Percentiles rank a stretch among this genome's conserved stretches.
These are phyloP conservation scores for Pedetes capensis DNA, from an alignment of 2,113 vertebrate species.

Conservation along the genomic window DNA sequence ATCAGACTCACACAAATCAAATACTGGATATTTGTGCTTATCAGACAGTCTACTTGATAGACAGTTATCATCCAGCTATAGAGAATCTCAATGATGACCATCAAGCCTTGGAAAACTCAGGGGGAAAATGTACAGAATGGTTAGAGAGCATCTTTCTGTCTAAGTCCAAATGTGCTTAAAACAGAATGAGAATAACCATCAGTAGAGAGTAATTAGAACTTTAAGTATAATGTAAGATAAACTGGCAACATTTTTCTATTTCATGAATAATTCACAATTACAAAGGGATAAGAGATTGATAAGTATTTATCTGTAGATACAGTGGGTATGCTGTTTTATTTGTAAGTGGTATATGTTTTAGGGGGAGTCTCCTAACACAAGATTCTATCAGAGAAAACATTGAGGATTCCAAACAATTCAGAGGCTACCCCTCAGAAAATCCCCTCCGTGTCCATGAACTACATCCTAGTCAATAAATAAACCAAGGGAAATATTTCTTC, in stretches of 20 bases:
- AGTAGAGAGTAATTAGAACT: background rate
- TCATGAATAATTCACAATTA: background rate
- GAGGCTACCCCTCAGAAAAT: background rate
- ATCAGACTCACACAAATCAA: background rate
- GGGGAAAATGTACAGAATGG: background rate
- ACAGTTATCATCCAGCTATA: background rate
- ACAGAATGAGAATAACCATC: background rate
- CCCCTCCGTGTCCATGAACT: background rate
- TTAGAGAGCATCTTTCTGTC: background rate
- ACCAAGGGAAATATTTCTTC: constrained; percentile 1
- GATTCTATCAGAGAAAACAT: background rate
- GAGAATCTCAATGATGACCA: background rate
- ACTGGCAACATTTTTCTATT: background rate
- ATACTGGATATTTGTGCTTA: background rate
- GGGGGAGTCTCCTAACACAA: background rate
- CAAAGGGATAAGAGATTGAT: background rate
- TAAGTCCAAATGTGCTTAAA: background rate
- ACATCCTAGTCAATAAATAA: background rate
- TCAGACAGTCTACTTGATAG: background rate
- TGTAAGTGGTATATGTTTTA: background rate
- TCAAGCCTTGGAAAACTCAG: background rate
- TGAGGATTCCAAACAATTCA: constrained; percentile 29
- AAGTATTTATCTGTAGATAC: background rate
- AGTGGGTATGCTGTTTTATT: background rate
- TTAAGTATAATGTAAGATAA: background rate